These are phyloP conservation scores for Neuroterus valhalla DNA, from an alignment of 1,140 invertebrate genomes.

Conservation along the genomic window DNA sequence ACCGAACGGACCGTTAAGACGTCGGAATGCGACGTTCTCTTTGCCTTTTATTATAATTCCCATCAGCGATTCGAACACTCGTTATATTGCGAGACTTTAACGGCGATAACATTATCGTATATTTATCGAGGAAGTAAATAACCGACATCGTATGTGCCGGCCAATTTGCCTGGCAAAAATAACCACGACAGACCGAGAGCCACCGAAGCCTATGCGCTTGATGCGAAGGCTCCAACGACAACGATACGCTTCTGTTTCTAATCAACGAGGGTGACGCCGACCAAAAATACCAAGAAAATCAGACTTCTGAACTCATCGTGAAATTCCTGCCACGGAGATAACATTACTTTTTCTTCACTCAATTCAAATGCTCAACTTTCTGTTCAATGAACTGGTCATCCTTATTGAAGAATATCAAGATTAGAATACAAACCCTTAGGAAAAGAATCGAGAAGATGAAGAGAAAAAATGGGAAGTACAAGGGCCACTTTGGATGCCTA, in stretches of 20 bases:
- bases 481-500: slow-evolving; percentile 46
- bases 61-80: slow-evolving; percentile 41
- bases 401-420: no score
- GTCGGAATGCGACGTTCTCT: slow-evolving; percentile 51
- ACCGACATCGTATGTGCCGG: slow-evolving; percentile 40
- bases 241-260: slow-evolving; percentile 34
- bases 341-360: no score
- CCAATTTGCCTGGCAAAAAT: slow-evolving; percentile 50
- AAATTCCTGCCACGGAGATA: neutral
- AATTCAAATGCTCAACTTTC: no score
- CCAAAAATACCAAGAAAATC: slow-evolving; percentile 19
- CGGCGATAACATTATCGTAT: slow-evolving; percentile 63
- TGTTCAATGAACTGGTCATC: no score
- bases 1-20: slow-evolving; percentile 58
- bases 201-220: slow-evolving; percentile 29
- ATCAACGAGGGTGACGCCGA: slow-evolving; percentile 35
- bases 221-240: slow-evolving; percentile 4
- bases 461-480: slow-evolving; percentile 40
- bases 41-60: slow-evolving; percentile 59
- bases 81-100: slow-evolving; percentile 36
- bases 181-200: slow-evolving; percentile 24
- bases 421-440: neutral
- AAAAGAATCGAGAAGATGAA: neutral
- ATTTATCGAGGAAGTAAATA: slow-evolving; percentile 64
- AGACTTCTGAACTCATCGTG: neutral